These are phyloP conservation scores for Falco biarmicus DNA, from an alignment of 2,797 vertebrate species.

Conservation along the genomic window DNA sequence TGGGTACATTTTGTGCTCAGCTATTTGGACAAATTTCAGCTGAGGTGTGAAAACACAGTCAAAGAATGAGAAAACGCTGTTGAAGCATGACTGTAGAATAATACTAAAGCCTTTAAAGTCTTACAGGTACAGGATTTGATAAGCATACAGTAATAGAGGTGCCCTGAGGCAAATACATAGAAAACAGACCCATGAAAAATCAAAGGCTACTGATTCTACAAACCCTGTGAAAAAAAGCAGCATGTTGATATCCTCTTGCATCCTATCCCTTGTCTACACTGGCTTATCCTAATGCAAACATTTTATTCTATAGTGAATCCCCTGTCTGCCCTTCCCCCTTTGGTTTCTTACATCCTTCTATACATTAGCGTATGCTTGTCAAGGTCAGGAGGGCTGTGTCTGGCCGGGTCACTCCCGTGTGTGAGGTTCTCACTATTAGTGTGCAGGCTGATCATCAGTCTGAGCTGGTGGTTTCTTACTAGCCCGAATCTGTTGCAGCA, in stretches of 20 bases:
- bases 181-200: neutral
- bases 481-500: neutral
- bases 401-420: rapidly evolving
- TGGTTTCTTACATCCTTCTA: neutral
- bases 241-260: neutral
- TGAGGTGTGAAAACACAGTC: neutral
- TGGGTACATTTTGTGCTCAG: neutral
- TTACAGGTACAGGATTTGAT: neutral
- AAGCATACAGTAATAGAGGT: neutral
- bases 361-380: neutral
- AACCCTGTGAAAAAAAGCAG: neutral
- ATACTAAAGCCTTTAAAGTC: neutral
- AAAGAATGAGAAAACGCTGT: neutral
- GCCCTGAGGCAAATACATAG: neutral
- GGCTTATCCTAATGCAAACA: neutral
- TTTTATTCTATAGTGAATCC: neutral
- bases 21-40: constrained; percentile 24
- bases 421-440: rapidly evolving
- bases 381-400: neutral
- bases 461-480: neutral
- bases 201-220: neutral
- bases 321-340: neutral
- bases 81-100: neutral
- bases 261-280: neutral
- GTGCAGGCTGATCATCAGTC: neutral